Percentiles rank a stretch among this genome's conserved stretches.
These are phyloP conservation scores for Bergia sp. DNA, from an alignment of 92 coral and sea anemone species.

Conservation along the genomic window DNA sequence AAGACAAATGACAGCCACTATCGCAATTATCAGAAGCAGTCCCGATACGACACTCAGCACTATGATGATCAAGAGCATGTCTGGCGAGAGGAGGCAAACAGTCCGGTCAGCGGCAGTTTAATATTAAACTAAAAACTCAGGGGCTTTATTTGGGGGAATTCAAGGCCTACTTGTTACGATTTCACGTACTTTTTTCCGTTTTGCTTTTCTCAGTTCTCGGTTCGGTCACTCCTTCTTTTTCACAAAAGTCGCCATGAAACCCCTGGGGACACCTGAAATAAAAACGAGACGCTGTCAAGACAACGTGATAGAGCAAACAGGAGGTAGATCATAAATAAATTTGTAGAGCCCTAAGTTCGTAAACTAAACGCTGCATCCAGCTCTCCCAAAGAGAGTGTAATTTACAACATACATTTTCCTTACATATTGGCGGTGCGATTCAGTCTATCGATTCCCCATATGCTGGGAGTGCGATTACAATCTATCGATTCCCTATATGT, in stretches of 20 bases:
- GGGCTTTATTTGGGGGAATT: too few species aligned
- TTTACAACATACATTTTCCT: too few species aligned
- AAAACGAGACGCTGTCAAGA: neutral
- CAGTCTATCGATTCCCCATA: too few species aligned
- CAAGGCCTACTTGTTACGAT: neutral
- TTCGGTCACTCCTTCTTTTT: conserved; percentile 15
- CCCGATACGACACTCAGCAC: conserved; percentile 10
- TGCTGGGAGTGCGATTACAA: too few species aligned
- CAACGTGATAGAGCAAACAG: neutral
- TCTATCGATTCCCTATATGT: too few species aligned
- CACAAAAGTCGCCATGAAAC: conserved; percentile 29
- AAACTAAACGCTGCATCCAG: neutral
- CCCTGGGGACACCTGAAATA: conserved; percentile 23
- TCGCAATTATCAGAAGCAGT: neutral
- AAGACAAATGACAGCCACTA: conserved; percentile 11
- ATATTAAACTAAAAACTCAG: too few species aligned
- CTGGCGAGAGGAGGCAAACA: neutral
- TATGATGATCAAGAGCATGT: conserved; percentile 1
- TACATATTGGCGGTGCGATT: too few species aligned
- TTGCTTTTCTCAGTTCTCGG: neutral
- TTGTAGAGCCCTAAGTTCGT: too few species aligned
- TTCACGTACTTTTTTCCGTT: conserved; percentile 1
- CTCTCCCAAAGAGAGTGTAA: neutral
- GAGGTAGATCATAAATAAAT: neutral
- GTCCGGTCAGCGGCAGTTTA: neutral